phyloP scores from a whole-genome alignment of 2,888 invertebrate species.

The Yponomeuta sedellus region DNA sequence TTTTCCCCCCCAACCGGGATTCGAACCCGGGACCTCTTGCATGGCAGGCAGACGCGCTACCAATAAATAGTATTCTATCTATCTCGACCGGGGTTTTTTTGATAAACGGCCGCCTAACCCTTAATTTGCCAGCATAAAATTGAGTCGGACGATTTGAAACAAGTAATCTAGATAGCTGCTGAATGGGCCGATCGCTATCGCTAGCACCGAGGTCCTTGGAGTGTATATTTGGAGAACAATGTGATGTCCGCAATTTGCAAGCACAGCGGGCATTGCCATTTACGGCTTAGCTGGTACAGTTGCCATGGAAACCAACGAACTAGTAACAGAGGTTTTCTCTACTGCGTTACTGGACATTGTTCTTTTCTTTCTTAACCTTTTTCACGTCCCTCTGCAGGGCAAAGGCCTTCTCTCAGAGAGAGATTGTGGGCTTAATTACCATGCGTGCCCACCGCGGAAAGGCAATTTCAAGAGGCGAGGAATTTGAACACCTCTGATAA shows the following conservation, averaged over 20 bases:
- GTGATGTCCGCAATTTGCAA: constrained; percentile 71
- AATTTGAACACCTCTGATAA: too few relatives aligned
- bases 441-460: too few relatives aligned
- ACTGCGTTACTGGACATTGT: too few relatives aligned
- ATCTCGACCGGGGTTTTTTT: not conserved
- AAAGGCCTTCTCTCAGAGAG: too few relatives aligned
- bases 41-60: too few relatives aligned
- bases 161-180: constrained; percentile 8
- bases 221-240: constrained; percentile 55
- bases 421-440: too few relatives aligned
- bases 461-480: too few relatives aligned
- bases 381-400: too few relatives aligned
- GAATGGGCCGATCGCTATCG: constrained; percentile 11
- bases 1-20: too few relatives aligned
- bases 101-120: not conserved
- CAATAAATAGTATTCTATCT: too few relatives aligned
- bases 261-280: constrained; percentile 53
- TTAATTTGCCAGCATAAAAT: constrained; percentile 6
- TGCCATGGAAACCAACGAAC: not conserved
- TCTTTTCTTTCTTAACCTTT: too few relatives aligned
- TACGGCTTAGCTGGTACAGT: constrained; percentile 31
- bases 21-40: too few relatives aligned
- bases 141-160: constrained; percentile 10
- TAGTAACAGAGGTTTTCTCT: not conserved
- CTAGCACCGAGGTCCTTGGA: constrained; percentile 15